A percentile compares a stretch with the other conserved stretches of the same genome.
Evolutionary conservation across 2,888 invertebrate species (phyloP).

Genomic region (Syrphus vitripennis): DNA sequence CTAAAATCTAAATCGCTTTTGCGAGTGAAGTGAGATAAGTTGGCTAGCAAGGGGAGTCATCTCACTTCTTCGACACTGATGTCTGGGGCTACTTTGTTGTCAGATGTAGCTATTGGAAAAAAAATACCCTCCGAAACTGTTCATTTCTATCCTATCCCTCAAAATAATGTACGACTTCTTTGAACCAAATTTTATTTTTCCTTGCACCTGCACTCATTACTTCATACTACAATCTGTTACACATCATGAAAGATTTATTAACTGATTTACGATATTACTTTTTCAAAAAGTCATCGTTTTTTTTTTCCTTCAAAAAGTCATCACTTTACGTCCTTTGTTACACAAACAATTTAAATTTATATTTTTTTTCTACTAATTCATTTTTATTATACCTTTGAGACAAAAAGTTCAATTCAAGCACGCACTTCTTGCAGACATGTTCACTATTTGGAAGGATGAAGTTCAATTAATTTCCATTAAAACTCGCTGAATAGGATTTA

Average conservation of each 20-base stretch:
- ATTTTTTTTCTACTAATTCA: background rate
- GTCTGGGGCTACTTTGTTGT: no score
- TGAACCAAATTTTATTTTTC: background rate
- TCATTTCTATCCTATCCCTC: no score
- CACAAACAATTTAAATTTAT: background rate
- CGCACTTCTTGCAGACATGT: slow-evolving; percentile 40
- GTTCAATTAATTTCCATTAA: slow-evolving; percentile 77
- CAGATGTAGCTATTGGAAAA: no score
- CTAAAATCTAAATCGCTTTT: no score
- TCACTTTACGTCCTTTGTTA: background rate
- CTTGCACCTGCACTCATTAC: background rate
- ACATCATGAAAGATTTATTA: background rate
- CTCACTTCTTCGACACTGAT: no score
- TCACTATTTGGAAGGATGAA: slow-evolving; percentile 42
- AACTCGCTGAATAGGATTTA: slow-evolving; percentile 76
- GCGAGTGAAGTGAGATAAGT: no score
- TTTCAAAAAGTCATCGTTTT: background rate
- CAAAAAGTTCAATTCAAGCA: slow-evolving; percentile 21
- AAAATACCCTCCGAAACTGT: no score
- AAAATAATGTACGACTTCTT: background rate
- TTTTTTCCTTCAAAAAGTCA: background rate
- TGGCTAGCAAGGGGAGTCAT: no score
- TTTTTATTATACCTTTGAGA: background rate
- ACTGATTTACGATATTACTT: background rate
- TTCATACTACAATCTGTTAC: background rate